Evolutionary conservation across 2,888 invertebrate genomes (phyloP).

Genomic region (Phengaris alcon): DNA sequence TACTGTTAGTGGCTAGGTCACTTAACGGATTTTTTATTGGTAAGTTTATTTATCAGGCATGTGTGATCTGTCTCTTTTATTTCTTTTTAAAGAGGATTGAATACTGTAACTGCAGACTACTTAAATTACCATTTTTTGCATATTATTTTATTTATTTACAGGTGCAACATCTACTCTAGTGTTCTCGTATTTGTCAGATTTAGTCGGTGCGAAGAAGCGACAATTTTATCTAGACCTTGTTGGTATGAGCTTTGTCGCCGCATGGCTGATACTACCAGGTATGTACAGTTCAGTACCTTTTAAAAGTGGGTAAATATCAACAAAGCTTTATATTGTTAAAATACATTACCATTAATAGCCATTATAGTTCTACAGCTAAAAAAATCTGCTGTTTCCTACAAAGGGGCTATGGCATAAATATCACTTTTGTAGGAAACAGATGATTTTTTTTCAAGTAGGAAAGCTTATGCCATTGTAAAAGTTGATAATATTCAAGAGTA

Average conservation of each 20-base stretch:
- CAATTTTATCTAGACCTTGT: conserved; percentile 81
- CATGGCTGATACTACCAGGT: conserved; percentile 82
- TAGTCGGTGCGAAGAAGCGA: conserved; percentile 79
- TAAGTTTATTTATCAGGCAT: conserved; percentile 40
- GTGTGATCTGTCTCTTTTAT: neutral
- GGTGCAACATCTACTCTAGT: conserved; percentile 81
- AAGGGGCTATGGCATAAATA: too few relatives aligned
- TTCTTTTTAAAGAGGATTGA: neutral
- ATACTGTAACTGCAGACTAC: neutral
- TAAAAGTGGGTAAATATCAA: too few relatives aligned
- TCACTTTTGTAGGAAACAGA: too few relatives aligned
- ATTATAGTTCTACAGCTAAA: too few relatives aligned
- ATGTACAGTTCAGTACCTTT: conserved; percentile 31
- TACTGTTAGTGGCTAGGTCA: conserved; percentile 75
- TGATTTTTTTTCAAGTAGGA: too few relatives aligned
- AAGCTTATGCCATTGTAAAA: too few relatives aligned
- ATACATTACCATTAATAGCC: too few relatives aligned
- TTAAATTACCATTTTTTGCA: neutral
- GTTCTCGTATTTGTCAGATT: conserved; percentile 83
- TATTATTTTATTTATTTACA: conserved; percentile 37
- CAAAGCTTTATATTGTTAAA: too few relatives aligned
- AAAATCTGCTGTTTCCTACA: too few relatives aligned
- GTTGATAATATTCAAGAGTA: too few relatives aligned
- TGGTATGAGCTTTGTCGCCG: conserved; percentile 82
- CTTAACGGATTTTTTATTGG: conserved; percentile 82